phyloP scores from a whole-genome alignment of 2,113 vertebrate species.

The Ginglymostoma cirratum region DNA sequence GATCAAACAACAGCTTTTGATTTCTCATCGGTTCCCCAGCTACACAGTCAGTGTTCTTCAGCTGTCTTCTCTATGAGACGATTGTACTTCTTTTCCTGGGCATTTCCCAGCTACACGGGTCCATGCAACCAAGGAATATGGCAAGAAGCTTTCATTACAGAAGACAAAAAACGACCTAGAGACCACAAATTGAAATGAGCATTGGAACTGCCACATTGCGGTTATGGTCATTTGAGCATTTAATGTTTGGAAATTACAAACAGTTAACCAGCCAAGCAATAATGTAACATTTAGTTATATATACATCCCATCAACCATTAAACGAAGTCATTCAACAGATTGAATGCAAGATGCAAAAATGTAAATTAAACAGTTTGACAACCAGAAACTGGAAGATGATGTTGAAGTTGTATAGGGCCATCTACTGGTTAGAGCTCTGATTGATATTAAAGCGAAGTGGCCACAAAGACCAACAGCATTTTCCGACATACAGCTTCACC shows the following conservation, averaged over 20 bases:
- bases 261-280: conserved; percentile 19
- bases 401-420: not conserved
- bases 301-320: not conserved
- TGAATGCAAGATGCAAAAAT: conserved; percentile 6
- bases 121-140: too few species aligned
- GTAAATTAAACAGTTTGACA: conserved; percentile 13
- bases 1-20: too few species aligned
- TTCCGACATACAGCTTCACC: not conserved
- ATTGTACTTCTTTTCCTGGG: too few species aligned
- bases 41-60: too few species aligned
- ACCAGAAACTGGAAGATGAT: not conserved
- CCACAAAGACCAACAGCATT: not conserved
- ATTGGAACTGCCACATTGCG: not conserved
- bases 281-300: conserved; percentile 11
- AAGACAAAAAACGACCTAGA: not conserved
- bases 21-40: too few species aligned
- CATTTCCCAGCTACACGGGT: too few species aligned
- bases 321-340: not conserved
- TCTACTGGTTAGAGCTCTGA: not conserved
- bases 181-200: not conserved
- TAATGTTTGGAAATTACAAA: conserved; percentile 3
- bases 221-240: not conserved
- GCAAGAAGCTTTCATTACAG: not conserved
- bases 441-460: not conserved
- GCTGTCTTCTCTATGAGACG: too few species aligned